A percentile compares a stretch with the other conserved stretches of the same genome.
Conservation (phyloP, 2,113 vertebrate species). For the Pandion haliaetus region DNA sequence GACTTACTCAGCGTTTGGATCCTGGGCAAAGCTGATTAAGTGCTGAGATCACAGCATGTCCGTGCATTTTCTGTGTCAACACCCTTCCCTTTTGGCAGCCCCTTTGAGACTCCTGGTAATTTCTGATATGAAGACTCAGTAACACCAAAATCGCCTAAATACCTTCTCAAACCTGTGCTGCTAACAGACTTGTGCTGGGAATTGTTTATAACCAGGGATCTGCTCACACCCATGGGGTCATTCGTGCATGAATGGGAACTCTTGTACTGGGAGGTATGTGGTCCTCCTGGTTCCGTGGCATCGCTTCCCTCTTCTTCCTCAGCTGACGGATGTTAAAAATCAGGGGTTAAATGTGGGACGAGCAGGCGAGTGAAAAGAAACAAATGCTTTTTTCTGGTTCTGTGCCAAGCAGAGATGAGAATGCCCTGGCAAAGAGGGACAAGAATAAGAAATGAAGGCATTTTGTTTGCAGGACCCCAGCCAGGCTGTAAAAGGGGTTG, state of each 20-base stretch:
- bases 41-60: background rate
- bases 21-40: background rate
- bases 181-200: background rate
- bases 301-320: background rate
- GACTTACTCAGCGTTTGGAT: accelerated
- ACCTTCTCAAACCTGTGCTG: background rate
- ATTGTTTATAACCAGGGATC: background rate
- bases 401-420: background rate
- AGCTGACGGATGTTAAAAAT: background rate
- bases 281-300: background rate
- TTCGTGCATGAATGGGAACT: background rate
- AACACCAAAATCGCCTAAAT: accelerated
- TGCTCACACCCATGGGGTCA: background rate
- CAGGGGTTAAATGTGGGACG: background rate
- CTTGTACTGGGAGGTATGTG: background rate
- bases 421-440: background rate
- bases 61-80: background rate
- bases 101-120: background rate
- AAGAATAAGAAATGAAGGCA: background rate
- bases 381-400: background rate
- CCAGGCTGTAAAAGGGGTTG: accelerated
- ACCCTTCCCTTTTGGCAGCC: background rate
- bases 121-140: background rate
- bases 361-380: background rate
- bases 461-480: background rate